A percentile compares a stretch with the other conserved stretches of the same genome.
Evolutionary conservation across 2,797 vertebrate genomes (phyloP).

Genomic region (Dendrocincla fuliginosa): DNA sequence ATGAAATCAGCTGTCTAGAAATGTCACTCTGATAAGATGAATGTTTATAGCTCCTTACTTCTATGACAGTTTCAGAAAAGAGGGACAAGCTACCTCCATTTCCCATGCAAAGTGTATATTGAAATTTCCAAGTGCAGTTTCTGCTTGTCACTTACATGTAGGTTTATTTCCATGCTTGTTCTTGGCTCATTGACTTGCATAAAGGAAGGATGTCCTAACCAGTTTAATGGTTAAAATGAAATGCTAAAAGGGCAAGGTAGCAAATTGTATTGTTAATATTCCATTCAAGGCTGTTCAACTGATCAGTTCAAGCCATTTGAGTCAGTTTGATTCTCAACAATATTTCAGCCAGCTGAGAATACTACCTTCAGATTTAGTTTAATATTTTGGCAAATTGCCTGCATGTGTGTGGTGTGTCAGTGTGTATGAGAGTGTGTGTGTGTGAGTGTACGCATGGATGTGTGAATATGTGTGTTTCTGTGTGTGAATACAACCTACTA

Average conservation of each 20-base stretch:
- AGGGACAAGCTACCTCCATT: not conserved
- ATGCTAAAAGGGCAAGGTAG: not conserved
- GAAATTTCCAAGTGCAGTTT: not conserved
- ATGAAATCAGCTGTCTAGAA: not conserved
- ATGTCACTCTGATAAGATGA: not conserved
- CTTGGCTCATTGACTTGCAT: not conserved
- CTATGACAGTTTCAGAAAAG: not conserved
- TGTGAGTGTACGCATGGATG: not conserved
- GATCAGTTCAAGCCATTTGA: not conserved
- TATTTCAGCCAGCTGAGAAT: not conserved
- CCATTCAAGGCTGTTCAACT: not conserved
- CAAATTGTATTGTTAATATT: not conserved
- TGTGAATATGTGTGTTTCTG: not conserved
- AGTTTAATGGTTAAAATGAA: not conserved
- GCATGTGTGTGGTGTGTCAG: fast-evolving
- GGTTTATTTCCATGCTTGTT: not conserved
- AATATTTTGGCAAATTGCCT: not conserved
- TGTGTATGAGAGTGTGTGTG: not conserved
- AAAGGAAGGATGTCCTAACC: not conserved
- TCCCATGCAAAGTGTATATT: not conserved
- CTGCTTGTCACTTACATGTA: not conserved
- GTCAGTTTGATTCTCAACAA: not conserved
- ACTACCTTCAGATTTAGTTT: not conserved
- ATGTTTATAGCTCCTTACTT: not conserved
- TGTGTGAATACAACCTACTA: not conserved